Conservation (phyloP, 2,888 invertebrate genomes). For the Dorcus hopei region DNA sequence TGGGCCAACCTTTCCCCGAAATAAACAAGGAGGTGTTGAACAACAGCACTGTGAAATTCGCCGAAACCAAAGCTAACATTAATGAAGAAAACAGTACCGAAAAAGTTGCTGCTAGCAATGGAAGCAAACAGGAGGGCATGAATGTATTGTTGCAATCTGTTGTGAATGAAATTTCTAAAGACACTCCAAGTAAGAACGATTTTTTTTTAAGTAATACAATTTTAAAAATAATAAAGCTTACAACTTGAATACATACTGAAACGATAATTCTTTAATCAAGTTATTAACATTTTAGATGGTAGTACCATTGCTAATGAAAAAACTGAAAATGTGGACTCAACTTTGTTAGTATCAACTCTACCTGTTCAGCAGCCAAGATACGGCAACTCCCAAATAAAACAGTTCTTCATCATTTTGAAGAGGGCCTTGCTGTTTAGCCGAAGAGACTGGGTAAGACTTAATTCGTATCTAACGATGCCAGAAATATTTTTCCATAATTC, state of each 20-base stretch:
- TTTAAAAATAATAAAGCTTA: too few species aligned
- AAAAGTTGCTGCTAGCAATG: conserved; percentile 38
- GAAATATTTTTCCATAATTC: background rate
- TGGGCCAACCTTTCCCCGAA: conserved; percentile 67
- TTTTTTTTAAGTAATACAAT: too few species aligned
- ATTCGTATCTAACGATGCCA: background rate
- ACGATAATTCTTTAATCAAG: too few species aligned
- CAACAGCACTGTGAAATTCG: conserved; percentile 49
- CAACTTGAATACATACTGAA: too few species aligned
- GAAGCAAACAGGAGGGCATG: conserved; percentile 47
- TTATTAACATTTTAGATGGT: conserved; percentile 33
- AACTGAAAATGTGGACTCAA: conserved; percentile 66
- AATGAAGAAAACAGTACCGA: conserved; percentile 33
- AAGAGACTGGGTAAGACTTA: conserved; percentile 75
- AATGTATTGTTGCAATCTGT: conserved; percentile 56
- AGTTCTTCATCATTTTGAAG: conserved; percentile 86
- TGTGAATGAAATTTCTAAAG: conserved; percentile 64
- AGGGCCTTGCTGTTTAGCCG: conserved; percentile 80
- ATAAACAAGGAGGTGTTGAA: conserved; percentile 53
- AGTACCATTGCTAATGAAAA: conserved; percentile 64
- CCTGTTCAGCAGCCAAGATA: conserved; percentile 68
- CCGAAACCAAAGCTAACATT: conserved; percentile 29
- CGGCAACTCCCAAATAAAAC: conserved; percentile 77
- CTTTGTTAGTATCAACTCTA: conserved; percentile 59
- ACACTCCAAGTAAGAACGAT: conserved; percentile 45